Evolutionary conservation across 2,888 invertebrate genomes (phyloP), one percentile per base, ranked within the genome.

Genomic region (Hypena proboscidalis): DNA sequence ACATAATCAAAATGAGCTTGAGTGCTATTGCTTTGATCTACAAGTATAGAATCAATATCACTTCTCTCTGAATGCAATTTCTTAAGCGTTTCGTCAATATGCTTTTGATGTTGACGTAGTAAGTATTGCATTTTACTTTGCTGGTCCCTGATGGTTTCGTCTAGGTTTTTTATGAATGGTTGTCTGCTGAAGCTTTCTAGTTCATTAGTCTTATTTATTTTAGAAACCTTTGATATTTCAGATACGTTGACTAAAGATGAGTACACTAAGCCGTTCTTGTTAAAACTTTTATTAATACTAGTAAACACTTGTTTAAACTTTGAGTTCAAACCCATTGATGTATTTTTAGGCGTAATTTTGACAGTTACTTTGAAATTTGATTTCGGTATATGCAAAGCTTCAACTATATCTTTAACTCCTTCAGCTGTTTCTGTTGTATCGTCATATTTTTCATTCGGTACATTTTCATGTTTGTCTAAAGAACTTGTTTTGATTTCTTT

Each of bases 251-350:
- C 75, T 27, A 83, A 54, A 0, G 87, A 83, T 7, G 79, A 79
- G 55, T 80, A 85, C 0, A 74, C 31, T 0, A 85, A 17, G 1
- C 89, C 90, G 44, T 85, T 75, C 57, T 77, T 82, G 34, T 85
- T 82, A 32, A 72, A 85, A 26, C 79, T 85, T 58, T 88, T 88
- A 41, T 89, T 88, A 1, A 89, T 86, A 46, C 77, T 81, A 1
- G 88, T 85, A 27, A 84, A 85, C 20, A 85, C 57, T 79, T 88
- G 87, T 69, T 87, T 89, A 25, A 81, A 87, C 0, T 83, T 83
- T 4, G 78, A 58, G 40, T 74, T 63, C 1, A 71, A 23, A 0
- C 67, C 61, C 1, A 78, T 67, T 1, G 79, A 68, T 0, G 39
- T 31, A 34, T 84, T 85, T 70, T 83, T 85, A 0, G 90, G 89